A percentile compares a stretch with the other conserved stretches of the same genome.
phyloP scores from a whole-genome alignment of 2,888 invertebrate genomes.

The Heliconius aoede region DNA sequence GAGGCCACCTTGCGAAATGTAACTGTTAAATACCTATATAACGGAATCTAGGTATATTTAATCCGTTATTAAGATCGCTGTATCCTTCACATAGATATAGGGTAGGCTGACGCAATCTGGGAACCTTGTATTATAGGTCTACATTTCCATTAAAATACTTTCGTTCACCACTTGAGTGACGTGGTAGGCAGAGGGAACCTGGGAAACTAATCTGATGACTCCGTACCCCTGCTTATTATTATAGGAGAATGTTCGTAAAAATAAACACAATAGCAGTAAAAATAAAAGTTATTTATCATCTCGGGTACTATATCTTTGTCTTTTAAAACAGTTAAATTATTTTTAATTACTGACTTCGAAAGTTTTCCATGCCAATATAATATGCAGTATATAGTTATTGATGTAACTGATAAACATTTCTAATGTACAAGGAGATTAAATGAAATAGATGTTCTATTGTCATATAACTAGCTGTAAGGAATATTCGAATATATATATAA shows the following conservation, averaged over 20 bases:
- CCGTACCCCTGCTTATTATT: no score
- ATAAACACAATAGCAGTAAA: not conserved
- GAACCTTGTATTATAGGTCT: not conserved
- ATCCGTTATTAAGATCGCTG: not conserved
- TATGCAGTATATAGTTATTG: no score
- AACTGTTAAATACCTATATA: not conserved
- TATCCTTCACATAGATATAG: no score
- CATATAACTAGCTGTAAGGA: not conserved
- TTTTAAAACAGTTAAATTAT: not conserved
- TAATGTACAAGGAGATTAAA: not conserved
- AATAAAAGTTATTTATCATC: not conserved
- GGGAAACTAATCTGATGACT: no score
- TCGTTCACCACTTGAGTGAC: no score
- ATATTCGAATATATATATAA: no score
- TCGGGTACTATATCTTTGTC: no score
- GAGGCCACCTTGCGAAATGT: conserved; percentile 12
- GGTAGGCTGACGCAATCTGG: no score
- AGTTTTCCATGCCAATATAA: not conserved
- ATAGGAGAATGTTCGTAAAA: no score
- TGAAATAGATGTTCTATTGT: not conserved
- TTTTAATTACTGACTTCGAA: not conserved
- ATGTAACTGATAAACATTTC: not conserved
- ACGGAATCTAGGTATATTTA: not conserved
- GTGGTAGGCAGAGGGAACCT: no score
- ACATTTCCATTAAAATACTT: no score